A percentile compares a stretch with the other conserved stretches of the same genome.
Evolutionary conservation across 2,888 invertebrate genomes (phyloP).

Genomic region (Ariolimax columbianus): DNA sequence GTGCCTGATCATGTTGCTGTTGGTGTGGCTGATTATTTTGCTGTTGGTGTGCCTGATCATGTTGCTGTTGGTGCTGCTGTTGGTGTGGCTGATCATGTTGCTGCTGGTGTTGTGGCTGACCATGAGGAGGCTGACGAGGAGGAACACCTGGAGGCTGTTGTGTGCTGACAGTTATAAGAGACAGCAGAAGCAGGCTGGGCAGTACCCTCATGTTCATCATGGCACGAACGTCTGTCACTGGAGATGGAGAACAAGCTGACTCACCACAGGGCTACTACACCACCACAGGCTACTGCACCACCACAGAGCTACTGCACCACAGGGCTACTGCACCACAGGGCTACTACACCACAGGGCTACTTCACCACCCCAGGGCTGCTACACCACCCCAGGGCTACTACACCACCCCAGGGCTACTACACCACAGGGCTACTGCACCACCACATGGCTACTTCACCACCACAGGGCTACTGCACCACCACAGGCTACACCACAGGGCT

Average conservation of each 20-base stretch:
- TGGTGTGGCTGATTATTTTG: not conserved
- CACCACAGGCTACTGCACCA: too few species aligned
- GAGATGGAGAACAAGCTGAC: not conserved
- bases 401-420: too few species aligned
- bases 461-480: too few species aligned
- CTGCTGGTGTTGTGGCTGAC: not conserved
- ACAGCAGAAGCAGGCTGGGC: not conserved
- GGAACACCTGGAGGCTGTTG: conserved; percentile 25
- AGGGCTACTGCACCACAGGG: too few species aligned
- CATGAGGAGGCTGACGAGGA: conserved; percentile 5
- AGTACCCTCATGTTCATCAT: not conserved
- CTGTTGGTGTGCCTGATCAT: not conserved
- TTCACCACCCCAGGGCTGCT: too few species aligned
- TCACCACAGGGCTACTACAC: too few species aligned
- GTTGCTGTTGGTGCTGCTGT: not conserved
- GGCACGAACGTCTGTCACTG: not conserved
- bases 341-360: too few species aligned
- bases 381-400: too few species aligned
- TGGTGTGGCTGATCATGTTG: conserved; percentile 2
- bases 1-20: not conserved
- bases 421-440: too few species aligned
- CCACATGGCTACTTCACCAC: too few species aligned
- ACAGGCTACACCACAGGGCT: too few species aligned
- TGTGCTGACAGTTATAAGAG: not conserved
- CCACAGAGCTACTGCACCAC: too few species aligned